A percentile compares a stretch with the other conserved stretches of the same genome.
phyloP scores from a whole-genome alignment of 2,888 invertebrate genomes.

The Rutpela maculata region DNA sequence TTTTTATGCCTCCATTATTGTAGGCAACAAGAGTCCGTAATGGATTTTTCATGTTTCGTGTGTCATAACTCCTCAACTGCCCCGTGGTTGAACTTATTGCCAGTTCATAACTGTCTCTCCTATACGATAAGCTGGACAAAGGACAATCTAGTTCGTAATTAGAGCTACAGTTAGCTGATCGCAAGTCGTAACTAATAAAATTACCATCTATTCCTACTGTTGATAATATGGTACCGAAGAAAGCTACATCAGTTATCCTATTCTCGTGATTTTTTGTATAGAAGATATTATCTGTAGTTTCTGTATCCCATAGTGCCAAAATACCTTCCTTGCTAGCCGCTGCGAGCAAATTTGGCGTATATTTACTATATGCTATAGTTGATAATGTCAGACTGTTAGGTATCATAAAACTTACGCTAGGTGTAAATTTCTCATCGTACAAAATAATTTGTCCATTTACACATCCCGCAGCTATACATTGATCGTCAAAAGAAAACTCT shows the following conservation, averaged over 20 bases:
- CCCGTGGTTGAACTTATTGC: conserved; percentile 59
- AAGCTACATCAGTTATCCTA: conserved; percentile 59
- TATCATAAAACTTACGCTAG: conserved; percentile 58
- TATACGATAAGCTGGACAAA: conserved; percentile 57
- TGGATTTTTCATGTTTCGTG: conserved; percentile 59
- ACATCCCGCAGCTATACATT: conserved; percentile 58
- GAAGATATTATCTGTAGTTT: conserved; percentile 52
- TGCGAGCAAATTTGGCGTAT: conserved; percentile 53
- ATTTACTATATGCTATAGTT: conserved; percentile 55
- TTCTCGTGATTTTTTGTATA: conserved; percentile 52
- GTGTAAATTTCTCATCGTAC: conserved; percentile 55
- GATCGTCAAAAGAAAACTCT: conserved; percentile 64
- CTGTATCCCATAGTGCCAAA: conserved; percentile 59
- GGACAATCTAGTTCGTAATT: conserved; percentile 57
- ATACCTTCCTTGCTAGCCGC: conserved; percentile 59
- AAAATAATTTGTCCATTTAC: conserved; percentile 57
- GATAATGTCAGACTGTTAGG: conserved; percentile 59
- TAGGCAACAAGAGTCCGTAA: conserved; percentile 57
- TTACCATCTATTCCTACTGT: conserved; percentile 61
- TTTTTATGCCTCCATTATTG: conserved; percentile 55
- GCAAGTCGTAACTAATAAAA: conserved; percentile 58
- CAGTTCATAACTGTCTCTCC: conserved; percentile 55
- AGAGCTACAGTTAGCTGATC: conserved; percentile 45
- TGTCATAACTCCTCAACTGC: conserved; percentile 61
- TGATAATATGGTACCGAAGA: conserved; percentile 54